Evolutionary conservation across 1,140 invertebrate species (phyloP).

Genomic region (Ditylenchus dipsaci): DNA sequence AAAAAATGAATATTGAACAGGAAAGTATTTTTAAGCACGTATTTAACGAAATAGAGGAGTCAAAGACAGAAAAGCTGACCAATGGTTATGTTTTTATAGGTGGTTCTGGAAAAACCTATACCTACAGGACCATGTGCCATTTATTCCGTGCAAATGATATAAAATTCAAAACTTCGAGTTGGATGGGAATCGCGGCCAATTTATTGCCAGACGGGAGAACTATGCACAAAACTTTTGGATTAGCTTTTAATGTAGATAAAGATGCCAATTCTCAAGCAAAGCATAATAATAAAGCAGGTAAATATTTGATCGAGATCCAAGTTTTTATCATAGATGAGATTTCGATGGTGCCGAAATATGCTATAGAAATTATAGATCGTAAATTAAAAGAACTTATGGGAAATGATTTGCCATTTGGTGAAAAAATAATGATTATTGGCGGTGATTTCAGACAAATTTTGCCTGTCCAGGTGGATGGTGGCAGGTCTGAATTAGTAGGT

Average conservation of each 20-base stretch:
- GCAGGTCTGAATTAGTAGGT: conserved; percentile 11
- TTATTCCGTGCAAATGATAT: conserved; percentile 7
- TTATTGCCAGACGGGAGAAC: conserved; percentile 38
- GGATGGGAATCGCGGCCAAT: conserved; percentile 48
- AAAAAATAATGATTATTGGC: too few species aligned
- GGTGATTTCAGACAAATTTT: conserved; percentile 20
- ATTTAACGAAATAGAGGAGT: neutral
- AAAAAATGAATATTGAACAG: neutral
- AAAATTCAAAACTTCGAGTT: conserved; percentile 13
- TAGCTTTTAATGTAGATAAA: conserved; percentile 11
- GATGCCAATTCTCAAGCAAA: conserved; percentile 14
- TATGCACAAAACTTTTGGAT: conserved; percentile 6
- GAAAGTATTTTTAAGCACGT: neutral
- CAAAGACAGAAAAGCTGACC: neutral
- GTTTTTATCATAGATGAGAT: conserved; percentile 24
- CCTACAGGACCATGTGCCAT: conserved; percentile 40
- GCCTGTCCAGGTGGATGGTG: conserved; percentile 22
- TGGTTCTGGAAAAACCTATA: conserved; percentile 58
- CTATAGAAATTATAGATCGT: too few species aligned
- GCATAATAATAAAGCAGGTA: conserved; percentile 15
- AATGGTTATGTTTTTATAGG: conserved; percentile 39
- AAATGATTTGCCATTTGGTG: conserved; percentile 17
- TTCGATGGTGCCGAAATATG: too few species aligned
- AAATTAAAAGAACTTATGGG: too few species aligned
- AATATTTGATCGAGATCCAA: conserved; percentile 20